Evolutionary conservation across 2,113 vertebrate species (phyloP), one percentile per base, ranked within the genome.

Genomic region (Talpa occidentalis): DNA sequence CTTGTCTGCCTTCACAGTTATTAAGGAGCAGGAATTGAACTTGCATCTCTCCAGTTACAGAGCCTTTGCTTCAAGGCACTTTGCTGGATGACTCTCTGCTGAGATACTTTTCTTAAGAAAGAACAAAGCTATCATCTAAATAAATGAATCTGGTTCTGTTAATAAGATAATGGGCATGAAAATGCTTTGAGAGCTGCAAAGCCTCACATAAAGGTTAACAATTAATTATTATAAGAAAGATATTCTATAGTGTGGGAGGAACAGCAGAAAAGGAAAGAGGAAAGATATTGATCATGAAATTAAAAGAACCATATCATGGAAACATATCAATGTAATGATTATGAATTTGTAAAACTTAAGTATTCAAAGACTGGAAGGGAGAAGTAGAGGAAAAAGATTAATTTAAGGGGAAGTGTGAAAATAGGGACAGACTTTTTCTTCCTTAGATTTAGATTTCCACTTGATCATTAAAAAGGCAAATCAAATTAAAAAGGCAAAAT

Each of bases 181-280:
- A 96, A 89, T 64, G 67, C 62, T 94, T 79, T 32, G 72, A 90
- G 89, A 80, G 44, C 30, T 10, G 62, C 10, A 22, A 56, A 96
- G 66, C 74, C 92, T 96, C 77, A 40, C 32, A 81, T 35, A 67
- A 89, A 82, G 42, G 80, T 81, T 90, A 80, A 88, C 88, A 88
- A 96, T 93, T 95, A 95, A 94, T 93, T 88, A 94, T 84, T 88
- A 90, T 30, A 91, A 90, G 95, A 85, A 77, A 54, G 80, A 93
- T 69, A 56, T 49, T 89, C 92, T 47, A 67, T n/a, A 22, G 14
- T 1, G 35, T 54, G 42, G 93, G 74, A 81, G 86, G 86, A 42
- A 89, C 0, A 47, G 74, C 86, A 67, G 88, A 60, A 90, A 84
- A 84, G 37, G 60, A 94, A 95, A 52, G 19, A 30, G 78, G 37